Percentiles rank a stretch among this genome's conserved stretches.
phyloP scores from a whole-genome alignment of 2,113 vertebrate genomes.

The Peucedramus taeniatus region DNA sequence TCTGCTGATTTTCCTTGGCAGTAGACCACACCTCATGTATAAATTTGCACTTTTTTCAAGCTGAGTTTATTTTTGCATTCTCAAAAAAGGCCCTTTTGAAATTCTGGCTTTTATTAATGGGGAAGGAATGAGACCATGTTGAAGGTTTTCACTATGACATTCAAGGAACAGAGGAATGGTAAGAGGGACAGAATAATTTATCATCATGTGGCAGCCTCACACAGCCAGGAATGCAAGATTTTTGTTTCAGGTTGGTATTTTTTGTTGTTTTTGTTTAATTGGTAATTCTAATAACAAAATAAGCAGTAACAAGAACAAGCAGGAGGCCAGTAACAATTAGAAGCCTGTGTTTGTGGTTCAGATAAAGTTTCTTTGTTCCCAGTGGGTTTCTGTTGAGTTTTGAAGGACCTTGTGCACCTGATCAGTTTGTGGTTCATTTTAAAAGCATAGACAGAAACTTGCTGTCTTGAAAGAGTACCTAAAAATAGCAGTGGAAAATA shows the following conservation, averaged over 20 bases:
- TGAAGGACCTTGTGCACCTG: background rate
- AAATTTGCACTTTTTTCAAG: background rate
- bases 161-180: background rate
- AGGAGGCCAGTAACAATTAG: background rate
- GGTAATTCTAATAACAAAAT: background rate
- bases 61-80: background rate
- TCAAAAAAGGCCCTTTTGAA: background rate
- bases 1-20: background rate
- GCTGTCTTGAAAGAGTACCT: background rate
- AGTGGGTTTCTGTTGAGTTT: background rate
- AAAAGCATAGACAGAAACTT: background rate
- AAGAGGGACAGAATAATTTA: background rate
- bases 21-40: background rate
- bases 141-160: background rate
- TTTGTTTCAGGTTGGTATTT: too few relatives aligned
- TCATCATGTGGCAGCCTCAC: accelerated
- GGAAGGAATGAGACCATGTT: background rate
- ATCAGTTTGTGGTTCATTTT: accelerated
- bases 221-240: background rate
- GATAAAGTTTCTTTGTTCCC: background rate
- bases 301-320: background rate
- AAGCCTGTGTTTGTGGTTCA: background rate
- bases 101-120: background rate
- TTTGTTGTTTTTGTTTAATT: background rate
- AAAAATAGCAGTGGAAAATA: background rate